Evolutionary conservation across 2,113 vertebrate genomes (phyloP).

Genomic region (Malurus alboscapulatus): DNA sequence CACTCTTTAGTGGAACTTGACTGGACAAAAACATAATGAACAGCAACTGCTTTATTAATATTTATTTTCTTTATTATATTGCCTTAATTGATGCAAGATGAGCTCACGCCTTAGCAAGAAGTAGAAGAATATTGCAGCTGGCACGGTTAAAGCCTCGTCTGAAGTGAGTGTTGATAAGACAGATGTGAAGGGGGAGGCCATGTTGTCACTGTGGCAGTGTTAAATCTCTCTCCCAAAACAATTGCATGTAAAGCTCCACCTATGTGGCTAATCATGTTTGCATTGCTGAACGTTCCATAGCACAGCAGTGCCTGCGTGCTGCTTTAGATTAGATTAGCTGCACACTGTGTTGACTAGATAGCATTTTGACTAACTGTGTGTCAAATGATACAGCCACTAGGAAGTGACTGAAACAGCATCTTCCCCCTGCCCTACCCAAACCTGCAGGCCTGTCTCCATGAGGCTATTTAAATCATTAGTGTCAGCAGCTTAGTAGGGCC

Average conservation of each 20-base stretch:
- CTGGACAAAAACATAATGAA: background rate
- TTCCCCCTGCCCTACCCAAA: background rate
- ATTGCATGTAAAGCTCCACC: slow-evolving; percentile 49
- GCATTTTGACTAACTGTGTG: slow-evolving; percentile 45
- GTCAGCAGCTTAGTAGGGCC: background rate
- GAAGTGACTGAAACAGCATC: slow-evolving; percentile 11
- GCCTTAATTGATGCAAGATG: background rate
- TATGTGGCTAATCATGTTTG: slow-evolving; percentile 65
- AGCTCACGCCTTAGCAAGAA: background rate
- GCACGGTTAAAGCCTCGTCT: background rate
- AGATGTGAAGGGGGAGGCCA: slow-evolving; percentile 36
- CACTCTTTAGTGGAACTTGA: background rate
- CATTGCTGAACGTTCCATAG: slow-evolving; percentile 51
- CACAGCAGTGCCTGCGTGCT: slow-evolving; percentile 38
- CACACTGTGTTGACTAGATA: slow-evolving; percentile 66
- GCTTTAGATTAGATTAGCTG: slow-evolving; percentile 70
- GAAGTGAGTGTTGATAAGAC: background rate
- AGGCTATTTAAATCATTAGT: slow-evolving; percentile 13
- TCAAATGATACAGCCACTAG: slow-evolving; percentile 45
- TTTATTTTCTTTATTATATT: background rate
- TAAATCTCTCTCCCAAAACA: slow-evolving; percentile 51
- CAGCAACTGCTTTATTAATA: background rate
- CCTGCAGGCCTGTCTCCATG: background rate
- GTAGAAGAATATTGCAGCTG: background rate
- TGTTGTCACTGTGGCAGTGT: background rate